phyloP scores from a whole-genome alignment of 2,113 vertebrate species.

The Ceratotherium simum region DNA sequence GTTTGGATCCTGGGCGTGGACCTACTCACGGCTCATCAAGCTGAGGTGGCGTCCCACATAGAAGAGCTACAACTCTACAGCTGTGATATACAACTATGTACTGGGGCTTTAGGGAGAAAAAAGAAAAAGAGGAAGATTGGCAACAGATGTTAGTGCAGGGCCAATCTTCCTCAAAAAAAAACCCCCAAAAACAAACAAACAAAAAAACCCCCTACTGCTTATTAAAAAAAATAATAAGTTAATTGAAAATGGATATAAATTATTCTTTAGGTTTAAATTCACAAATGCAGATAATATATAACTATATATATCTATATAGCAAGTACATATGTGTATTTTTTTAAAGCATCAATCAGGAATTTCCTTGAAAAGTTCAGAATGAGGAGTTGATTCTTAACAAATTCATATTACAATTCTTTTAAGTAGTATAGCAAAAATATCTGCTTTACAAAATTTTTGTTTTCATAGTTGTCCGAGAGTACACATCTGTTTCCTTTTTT shows the following conservation, averaged over 20 bases:
- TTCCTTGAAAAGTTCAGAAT: conserved; percentile 41
- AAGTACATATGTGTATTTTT: not conserved
- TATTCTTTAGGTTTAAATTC: conserved; percentile 1
- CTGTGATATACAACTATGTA: no score
- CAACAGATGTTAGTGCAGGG: no score
- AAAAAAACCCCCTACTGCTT: no score
- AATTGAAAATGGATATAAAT: conserved; percentile 8
- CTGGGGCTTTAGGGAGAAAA: no score
- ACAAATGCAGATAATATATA: not conserved
- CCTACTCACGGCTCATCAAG: no score
- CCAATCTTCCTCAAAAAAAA: no score
- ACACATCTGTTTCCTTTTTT: not conserved
- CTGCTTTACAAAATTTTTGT: not conserved
- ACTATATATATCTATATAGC: not conserved
- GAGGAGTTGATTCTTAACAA: not conserved
- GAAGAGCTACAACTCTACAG: no score
- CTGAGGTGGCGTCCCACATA: no score
- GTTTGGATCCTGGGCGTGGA: no score
- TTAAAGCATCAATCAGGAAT: not conserved
- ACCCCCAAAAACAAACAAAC: no score
- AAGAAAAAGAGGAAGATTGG: no score
- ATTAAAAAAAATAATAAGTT: not conserved
- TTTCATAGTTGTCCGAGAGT: not conserved
- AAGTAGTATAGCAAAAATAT: not conserved
- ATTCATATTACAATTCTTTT: not conserved